phyloP scores from a whole-genome alignment of 2,888 invertebrate genomes.

The Boloria selene region DNA sequence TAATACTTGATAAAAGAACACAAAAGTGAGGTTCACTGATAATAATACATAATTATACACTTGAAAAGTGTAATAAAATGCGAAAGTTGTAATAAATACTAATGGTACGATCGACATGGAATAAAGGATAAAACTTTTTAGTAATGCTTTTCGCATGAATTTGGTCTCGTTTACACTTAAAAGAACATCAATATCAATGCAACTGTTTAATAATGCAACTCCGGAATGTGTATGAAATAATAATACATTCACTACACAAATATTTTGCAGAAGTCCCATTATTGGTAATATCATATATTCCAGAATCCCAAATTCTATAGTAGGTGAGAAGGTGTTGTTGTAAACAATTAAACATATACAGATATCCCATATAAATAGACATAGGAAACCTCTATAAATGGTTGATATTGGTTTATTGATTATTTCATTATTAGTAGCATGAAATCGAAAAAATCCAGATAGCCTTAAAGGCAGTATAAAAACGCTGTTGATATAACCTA shows the following conservation, averaged over 20 bases:
- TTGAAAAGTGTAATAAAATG: neutral
- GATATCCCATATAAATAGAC: too few species aligned
- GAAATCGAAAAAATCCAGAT: slow-evolving; percentile 54
- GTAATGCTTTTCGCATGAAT: slow-evolving; percentile 55
- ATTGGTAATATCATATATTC: slow-evolving; percentile 7
- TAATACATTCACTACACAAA: neutral
- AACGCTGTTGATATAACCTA: slow-evolving; percentile 14
- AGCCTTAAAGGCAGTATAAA: slow-evolving; percentile 12
- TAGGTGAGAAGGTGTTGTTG: too few species aligned
- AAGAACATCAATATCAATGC: slow-evolving; percentile 56
- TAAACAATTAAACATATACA: too few species aligned
- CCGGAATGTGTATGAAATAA: slow-evolving; percentile 48
- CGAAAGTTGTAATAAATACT: neutral
- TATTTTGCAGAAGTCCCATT: slow-evolving; percentile 2
- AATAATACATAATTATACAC: neutral
- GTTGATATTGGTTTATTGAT: slow-evolving; percentile 32
- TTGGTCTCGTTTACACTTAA: slow-evolving; percentile 59
- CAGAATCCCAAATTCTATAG: neutral
- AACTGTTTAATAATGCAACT: slow-evolving; percentile 47
- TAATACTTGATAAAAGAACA: neutral
- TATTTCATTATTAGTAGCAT: slow-evolving; percentile 51
- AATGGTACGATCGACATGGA: neutral
- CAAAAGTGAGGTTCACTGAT: neutral
- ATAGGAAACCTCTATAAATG: too few species aligned
- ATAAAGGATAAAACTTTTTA: slow-evolving; percentile 38